Evolutionary conservation across 2,888 invertebrate genomes (phyloP), one percentile per base, ranked within the genome.

Genomic region (Eupithecia insigniata): DNA sequence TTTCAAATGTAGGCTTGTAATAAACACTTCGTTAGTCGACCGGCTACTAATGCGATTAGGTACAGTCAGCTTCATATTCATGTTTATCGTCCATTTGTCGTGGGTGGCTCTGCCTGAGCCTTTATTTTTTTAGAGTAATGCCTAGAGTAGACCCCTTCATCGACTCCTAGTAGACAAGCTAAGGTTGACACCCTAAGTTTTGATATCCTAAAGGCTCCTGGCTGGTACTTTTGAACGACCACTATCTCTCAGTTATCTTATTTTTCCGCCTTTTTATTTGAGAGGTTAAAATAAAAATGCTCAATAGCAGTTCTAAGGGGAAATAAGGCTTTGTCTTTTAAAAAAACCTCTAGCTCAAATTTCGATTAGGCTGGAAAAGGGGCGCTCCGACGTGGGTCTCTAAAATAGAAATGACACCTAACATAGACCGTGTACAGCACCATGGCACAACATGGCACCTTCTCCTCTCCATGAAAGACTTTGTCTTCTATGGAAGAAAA

Each of bases 1-100:
- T 51, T 55, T 12, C 22, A 55, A 51, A 55, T 55, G 3, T 55
- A 55, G 0, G 55, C 26, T 26, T 26, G 10, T 51, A 22, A 51
- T 22, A 12, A 55, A 26, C 26, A 55, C 26, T 26, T 12, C 14
- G 12, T 55, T 55, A 14, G 55, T 26, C 4, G 22, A 55, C 26
- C 26, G 34, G 34, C 22, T 34, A 26, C 26, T 64, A 36, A 64
- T 64, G 64, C 36, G 64, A 64, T 64, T 36, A 34, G 22, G 34
- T 26, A 43, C 28, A 46, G 5, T 66, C 43, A 66, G 39, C 39
- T 3, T 10, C 66, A 66, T 66, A 39, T 66, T 28, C n/a, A 36
- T 34, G 60, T 60, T 22, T 26, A 26, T 26, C 22, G 55, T 26
- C 5, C 14, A 22, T 55, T 26, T 26, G 55, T 12, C 10, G 12